Conservation (phyloP, 2,113 vertebrate species). For the Melospiza georgiana region DNA sequence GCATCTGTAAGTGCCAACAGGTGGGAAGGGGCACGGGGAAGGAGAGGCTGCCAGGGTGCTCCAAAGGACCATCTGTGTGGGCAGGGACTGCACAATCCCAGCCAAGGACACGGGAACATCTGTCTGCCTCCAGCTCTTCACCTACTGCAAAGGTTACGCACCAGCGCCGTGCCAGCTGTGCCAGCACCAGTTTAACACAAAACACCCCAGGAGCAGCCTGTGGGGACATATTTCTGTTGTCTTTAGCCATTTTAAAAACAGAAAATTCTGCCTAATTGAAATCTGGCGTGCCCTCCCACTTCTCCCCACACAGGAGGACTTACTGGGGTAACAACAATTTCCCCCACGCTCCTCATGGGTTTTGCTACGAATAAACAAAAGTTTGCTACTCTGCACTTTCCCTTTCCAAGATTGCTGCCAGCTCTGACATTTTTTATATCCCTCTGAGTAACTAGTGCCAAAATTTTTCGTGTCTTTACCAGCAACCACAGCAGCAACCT, state of each 20-base stretch:
- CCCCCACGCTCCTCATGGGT: not conserved
- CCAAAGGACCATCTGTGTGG: constrained; percentile 34
- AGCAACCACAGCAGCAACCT: not conserved
- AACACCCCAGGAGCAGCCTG: not conserved
- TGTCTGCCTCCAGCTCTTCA: constrained; percentile 40
- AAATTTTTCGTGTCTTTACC: not conserved
- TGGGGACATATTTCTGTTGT: not conserved
- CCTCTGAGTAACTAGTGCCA: not conserved
- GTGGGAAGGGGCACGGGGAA: not conserved
- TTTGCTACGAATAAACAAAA: not conserved
- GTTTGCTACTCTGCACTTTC: not conserved
- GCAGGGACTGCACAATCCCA: not conserved
- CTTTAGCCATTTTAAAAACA: not conserved
- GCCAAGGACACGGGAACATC: not conserved
- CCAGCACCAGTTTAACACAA: not conserved
- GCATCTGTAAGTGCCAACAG: constrained; percentile 8
- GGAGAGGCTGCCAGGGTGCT: not conserved
- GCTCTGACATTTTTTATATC: not conserved
- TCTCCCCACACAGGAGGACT: fast-evolving
- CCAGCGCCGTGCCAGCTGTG: not conserved
- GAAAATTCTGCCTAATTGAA: not conserved
- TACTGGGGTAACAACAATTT: not conserved
- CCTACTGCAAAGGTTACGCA: constrained; percentile 5
- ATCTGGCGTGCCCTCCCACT: not conserved
- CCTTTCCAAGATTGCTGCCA: not conserved